Evolutionary conservation across 2,113 vertebrate species (phyloP).

Genomic region (Prunella himalayana): DNA sequence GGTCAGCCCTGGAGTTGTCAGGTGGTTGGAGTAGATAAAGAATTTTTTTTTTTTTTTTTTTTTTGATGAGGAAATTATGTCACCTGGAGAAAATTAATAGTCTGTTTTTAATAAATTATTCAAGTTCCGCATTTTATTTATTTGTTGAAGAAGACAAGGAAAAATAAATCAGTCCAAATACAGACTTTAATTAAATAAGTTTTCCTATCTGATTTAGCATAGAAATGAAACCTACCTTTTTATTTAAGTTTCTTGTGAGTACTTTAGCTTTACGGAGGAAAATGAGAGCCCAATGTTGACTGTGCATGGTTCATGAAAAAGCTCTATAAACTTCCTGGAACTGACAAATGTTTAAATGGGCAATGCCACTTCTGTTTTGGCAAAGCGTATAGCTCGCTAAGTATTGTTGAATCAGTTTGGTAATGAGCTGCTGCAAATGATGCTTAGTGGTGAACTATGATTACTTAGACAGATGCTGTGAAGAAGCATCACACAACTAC

Average conservation of each 20-base stretch:
- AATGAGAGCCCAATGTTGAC: background rate
- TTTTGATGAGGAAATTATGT: background rate
- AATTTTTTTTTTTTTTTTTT: background rate
- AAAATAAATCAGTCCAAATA: background rate
- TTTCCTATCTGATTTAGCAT: background rate
- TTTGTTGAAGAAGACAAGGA: background rate
- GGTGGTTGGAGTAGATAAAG: background rate
- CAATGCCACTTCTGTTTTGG: background rate
- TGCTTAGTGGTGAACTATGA: background rate
- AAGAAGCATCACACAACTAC: background rate
- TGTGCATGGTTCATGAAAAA: background rate
- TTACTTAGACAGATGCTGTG: background rate
- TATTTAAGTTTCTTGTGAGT: background rate
- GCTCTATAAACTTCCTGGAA: background rate
- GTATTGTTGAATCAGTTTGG: background rate
- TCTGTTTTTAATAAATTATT: background rate
- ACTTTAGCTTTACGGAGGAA: background rate
- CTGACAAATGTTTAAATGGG: background rate
- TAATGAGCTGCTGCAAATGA: background rate
- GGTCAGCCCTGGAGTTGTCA: background rate
- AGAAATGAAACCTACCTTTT: background rate
- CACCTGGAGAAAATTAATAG: background rate
- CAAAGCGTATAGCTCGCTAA: background rate
- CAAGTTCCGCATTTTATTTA: background rate
- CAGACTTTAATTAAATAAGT: background rate